A percentile compares a stretch with the other conserved stretches of the same genome.
These are phyloP conservation scores for Alitta virens DNA, from an alignment of 2,888 invertebrate genomes.

Conservation along the genomic window DNA sequence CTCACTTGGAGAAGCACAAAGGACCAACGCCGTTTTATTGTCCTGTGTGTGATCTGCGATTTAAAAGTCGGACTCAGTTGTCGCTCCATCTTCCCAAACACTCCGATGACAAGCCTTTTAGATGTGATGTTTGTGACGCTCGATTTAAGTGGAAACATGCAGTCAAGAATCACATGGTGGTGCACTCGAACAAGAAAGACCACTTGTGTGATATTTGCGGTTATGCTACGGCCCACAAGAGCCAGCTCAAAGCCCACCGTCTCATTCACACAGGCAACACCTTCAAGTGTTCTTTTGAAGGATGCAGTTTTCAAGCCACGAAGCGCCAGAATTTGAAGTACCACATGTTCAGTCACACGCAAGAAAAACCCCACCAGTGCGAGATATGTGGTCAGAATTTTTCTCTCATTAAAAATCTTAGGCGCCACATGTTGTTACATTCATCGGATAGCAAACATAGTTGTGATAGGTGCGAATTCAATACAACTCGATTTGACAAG, in stretches of 20 bases:
- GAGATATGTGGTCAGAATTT: conserved; percentile 64
- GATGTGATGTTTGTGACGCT: conserved; percentile 60
- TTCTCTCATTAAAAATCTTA: conserved; percentile 62
- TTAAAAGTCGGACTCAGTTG: conserved; percentile 60
- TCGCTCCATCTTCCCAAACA: conserved; percentile 63
- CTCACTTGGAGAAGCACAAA: conserved; percentile 58
- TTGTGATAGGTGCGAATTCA: conserved; percentile 59
- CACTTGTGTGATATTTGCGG: conserved; percentile 64
- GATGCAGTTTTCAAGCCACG: conserved; percentile 49
- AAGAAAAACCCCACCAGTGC: conserved; percentile 63
- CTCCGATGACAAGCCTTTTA: conserved; percentile 61
- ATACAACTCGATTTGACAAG: conserved; percentile 61
- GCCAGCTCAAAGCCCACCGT: conserved; percentile 62
- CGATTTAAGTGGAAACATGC: conserved; percentile 66
- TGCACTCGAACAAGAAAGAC: conserved; percentile 61
- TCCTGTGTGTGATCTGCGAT: conserved; percentile 60
- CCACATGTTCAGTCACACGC: conserved; percentile 62
- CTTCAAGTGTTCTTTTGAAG: conserved; percentile 57
- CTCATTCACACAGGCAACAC: conserved; percentile 61
- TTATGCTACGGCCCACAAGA: conserved; percentile 63
- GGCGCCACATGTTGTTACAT: conserved; percentile 55
- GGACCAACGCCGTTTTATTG: conserved; percentile 61
- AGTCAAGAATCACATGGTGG: conserved; percentile 56
- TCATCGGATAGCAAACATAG: conserved; percentile 43
- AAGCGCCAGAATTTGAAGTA: conserved; percentile 63